Evolutionary conservation across 2,113 vertebrate species (phyloP), one percentile per base, ranked within the genome.

Genomic region (Sinosuthora webbiana): DNA sequence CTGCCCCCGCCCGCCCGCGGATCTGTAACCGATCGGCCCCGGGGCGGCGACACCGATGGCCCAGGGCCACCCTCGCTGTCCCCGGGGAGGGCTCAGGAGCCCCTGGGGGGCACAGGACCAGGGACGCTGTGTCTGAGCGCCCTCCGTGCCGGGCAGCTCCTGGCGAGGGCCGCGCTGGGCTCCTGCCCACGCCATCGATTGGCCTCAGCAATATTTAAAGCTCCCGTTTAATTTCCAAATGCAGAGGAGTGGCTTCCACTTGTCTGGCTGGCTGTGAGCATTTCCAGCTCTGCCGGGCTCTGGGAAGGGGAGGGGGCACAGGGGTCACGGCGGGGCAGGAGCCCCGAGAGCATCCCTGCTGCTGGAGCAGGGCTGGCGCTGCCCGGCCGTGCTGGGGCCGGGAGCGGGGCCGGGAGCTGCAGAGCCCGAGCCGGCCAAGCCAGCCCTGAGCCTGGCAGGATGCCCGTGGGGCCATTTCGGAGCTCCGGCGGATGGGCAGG

Each of bases 201-300:
- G 56, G 44, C 56, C 68, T 57, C 59, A 45, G 93, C 69, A 12
- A 68, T 89, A 59, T 95, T 92, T 91, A 89, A 96, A 96, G 67
- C 62, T 95, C 77, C 47, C n/a, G 28, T 87, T 97, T 96, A 93
- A 95, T 96, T 91, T 88, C 87, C 91, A 89, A 87, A 92, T 69
- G 96, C 89, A 89, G 52, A 83, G 85, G 83, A 75, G 86, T 1
- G 53, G 35, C 87, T 92, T 53, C 59, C 84, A 86, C 82, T 89
- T 3, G 28, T 56, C 77, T 57, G 71, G 33, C 90, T 93, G 94
- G 79, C 91, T 87, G 91, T 1, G 50, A 94, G 89, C 47, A 1
- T 41, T 89, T 23, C 79, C 79, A 87, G 83, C 35, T 63, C 75
- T 64, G 65, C 78, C 23, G 70, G 60, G 60, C 73, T 83, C 81